Evolutionary conservation across 2,797 vertebrate species (phyloP).

Genomic region (Brotula barbata): DNA sequence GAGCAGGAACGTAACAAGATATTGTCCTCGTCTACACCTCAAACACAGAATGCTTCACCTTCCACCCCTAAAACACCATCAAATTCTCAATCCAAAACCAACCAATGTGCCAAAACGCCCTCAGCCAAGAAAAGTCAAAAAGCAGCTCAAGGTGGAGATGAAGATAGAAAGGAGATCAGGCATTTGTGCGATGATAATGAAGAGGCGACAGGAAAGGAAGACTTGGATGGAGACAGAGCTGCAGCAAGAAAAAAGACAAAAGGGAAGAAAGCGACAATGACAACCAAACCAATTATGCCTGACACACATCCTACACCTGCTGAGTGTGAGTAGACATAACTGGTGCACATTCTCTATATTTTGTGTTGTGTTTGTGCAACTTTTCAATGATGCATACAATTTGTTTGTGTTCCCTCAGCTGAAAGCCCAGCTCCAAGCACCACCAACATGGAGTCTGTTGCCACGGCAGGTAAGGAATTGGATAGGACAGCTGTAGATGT

Average conservation of each 20-base stretch:
- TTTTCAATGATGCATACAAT: no score
- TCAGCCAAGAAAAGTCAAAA: constrained; percentile 19
- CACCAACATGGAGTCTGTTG: constrained; percentile 6
- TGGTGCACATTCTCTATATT: background rate
- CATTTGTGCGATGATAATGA: background rate
- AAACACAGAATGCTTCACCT: background rate
- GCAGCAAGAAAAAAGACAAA: constrained; percentile 14
- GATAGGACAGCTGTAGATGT: background rate
- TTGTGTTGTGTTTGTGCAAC: no score
- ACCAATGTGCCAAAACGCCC: background rate
- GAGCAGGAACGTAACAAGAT: constrained; percentile 88
- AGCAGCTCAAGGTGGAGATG: constrained; percentile 18
- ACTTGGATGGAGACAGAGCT: background rate
- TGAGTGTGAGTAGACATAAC: constrained; percentile 54
- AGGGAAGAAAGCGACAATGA: constrained; percentile 24
- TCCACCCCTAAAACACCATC: constrained; percentile 15
- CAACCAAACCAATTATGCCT: constrained; percentile 3
- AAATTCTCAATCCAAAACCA: background rate
- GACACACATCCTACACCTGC: constrained; percentile 18
- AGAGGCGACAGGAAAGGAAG: background rate
- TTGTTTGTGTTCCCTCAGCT: constrained; percentile 49
- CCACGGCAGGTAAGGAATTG: constrained; percentile 33
- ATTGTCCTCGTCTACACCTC: constrained; percentile 67
- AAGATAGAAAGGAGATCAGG: background rate
- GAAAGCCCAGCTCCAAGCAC: constrained; percentile 23